Conservation (phyloP, 2,113 vertebrate genomes). For the Mesoclemmys tuberculata region DNA sequence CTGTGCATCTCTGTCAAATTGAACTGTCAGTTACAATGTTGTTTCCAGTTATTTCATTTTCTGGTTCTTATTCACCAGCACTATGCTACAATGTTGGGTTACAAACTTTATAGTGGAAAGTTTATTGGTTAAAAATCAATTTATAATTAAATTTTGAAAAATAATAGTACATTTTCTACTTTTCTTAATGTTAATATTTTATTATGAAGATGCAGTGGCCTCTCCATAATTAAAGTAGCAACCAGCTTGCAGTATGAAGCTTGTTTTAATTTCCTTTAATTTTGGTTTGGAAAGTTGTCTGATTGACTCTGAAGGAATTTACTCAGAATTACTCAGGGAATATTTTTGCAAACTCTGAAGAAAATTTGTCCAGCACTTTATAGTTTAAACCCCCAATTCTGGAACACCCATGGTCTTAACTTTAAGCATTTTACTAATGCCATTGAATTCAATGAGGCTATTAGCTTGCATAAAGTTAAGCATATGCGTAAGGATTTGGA, state of each 20-base stretch:
- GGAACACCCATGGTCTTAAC: not conserved
- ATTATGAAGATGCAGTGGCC: not conserved
- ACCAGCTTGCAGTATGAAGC: not conserved
- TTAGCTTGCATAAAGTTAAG: not conserved
- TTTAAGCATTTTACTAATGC: not conserved
- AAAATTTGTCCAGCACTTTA: not conserved
- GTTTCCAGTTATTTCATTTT: not conserved
- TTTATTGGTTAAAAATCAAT: not conserved
- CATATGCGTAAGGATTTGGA: not conserved
- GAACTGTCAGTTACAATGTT: not conserved
- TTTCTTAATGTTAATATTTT: not conserved
- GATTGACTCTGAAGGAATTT: not conserved
- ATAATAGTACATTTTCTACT: too few species aligned
- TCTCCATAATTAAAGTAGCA: not conserved
- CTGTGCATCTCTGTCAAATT: too few species aligned
- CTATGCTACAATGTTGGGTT: not conserved
- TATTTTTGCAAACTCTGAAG: not conserved
- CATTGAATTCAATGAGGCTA: not conserved
- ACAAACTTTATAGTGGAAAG: not conserved
- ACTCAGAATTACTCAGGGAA: not conserved
- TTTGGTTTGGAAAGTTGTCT: not conserved
- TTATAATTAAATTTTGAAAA: not conserved
- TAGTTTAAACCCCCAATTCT: not conserved
- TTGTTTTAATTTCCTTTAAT: not conserved
- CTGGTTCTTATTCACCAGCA: not conserved